A percentile compares a stretch with the other conserved stretches of the same genome.
Evolutionary conservation across 2,888 invertebrate genomes (phyloP).

Genomic region (Protodeltote pygarga): DNA sequence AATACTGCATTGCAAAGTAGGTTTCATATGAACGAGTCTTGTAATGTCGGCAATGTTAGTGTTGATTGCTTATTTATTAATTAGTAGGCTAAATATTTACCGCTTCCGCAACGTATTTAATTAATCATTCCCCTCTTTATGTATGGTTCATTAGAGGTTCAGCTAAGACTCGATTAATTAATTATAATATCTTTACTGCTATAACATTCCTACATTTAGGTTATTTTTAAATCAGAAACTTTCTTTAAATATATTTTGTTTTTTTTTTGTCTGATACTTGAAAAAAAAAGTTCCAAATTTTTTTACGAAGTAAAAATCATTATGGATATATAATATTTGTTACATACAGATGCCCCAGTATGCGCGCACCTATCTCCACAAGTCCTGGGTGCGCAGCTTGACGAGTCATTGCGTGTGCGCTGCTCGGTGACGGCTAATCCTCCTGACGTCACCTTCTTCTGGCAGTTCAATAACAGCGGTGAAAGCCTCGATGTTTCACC

Average conservation of each 20-base stretch:
- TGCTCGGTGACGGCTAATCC: slow-evolving; percentile 96
- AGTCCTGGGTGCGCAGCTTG: slow-evolving; percentile 94
- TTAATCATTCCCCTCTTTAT: slow-evolving; percentile 16
- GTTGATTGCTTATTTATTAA: slow-evolving; percentile 33
- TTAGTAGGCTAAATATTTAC: slow-evolving; percentile 28
- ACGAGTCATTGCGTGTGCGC: slow-evolving; percentile 93
- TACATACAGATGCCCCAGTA: slow-evolving; percentile 92
- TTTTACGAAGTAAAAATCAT: neutral
- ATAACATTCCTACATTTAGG: neutral
- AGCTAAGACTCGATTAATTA: slow-evolving; percentile 9
- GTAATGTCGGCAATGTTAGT: slow-evolving; percentile 18
- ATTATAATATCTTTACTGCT: neutral
- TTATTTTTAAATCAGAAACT: neutral
- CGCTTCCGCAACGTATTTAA: slow-evolving; percentile 23
- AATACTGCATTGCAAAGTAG: slow-evolving; percentile 31
- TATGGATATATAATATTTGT: neutral
- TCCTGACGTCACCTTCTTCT: slow-evolving; percentile 93
- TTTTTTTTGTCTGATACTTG: too few relatives aligned
- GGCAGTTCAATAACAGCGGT: slow-evolving; percentile 96
- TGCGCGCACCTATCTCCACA: slow-evolving; percentile 91
- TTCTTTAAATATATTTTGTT: neutral
- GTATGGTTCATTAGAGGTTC: slow-evolving; percentile 12
- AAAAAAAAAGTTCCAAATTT: neutral
- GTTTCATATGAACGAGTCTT: slow-evolving; percentile 14
- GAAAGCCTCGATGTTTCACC: slow-evolving; percentile 94